phyloP scores from a whole-genome alignment of 2,888 invertebrate genomes.

The Ectropis crepuscularia region DNA sequence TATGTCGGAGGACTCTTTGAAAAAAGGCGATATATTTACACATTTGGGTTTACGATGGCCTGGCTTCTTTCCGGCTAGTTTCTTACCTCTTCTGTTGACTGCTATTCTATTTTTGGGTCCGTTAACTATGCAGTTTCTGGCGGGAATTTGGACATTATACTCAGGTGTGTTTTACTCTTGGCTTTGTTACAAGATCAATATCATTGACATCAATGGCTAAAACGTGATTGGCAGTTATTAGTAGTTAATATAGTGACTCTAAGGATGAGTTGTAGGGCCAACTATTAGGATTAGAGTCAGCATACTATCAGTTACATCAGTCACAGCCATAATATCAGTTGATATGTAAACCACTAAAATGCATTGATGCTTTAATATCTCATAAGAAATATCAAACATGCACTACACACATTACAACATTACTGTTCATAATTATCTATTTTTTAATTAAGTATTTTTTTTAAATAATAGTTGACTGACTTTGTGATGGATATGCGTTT shows the following conservation, averaged over 20 bases:
- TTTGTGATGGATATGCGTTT: too few species aligned
- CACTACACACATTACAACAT: too few species aligned
- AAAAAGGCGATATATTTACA: constrained; percentile 86
- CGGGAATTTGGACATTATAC: constrained; percentile 88
- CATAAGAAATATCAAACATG: too few species aligned
- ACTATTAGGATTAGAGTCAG: background rate
- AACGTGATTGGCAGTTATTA: background rate
- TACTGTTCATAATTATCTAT: too few species aligned
- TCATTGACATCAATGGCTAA: constrained; percentile 1
- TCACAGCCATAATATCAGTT: too few species aligned
- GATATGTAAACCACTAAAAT: too few species aligned
- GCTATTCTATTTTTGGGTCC: constrained; percentile 94
- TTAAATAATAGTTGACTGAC: too few species aligned
- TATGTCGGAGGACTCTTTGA: constrained; percentile 85
- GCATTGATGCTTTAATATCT: too few species aligned
- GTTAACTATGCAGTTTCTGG: constrained; percentile 88
- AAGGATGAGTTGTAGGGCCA: background rate
- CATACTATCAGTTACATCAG: too few species aligned
- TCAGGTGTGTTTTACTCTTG: constrained; percentile 76
- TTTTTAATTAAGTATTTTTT: too few species aligned
- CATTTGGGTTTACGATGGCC: constrained; percentile 90
- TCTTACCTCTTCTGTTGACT: constrained; percentile 91
- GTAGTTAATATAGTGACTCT: constrained; percentile 1
- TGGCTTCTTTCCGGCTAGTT: constrained; percentile 89
- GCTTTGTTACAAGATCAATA: constrained; percentile 12